Percentiles rank a stretch among this genome's conserved stretches.
phyloP scores from a whole-genome alignment of 2,888 invertebrate species.

The Papilio elwesi region DNA sequence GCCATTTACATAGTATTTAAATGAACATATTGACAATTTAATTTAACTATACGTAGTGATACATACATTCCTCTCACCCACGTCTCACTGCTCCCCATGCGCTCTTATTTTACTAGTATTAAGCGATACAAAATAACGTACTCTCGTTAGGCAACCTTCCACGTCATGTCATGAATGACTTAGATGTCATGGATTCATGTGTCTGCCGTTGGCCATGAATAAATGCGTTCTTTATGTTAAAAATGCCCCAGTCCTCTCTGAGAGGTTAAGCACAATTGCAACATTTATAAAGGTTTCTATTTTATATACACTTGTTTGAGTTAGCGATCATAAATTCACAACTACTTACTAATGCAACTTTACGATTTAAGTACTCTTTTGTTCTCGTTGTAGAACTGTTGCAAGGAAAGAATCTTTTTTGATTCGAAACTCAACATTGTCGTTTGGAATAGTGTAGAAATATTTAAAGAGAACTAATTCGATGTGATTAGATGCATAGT shows the following conservation, averaged over 20 bases:
- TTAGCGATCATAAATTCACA: background rate
- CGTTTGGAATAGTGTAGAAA: background rate
- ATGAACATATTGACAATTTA: background rate
- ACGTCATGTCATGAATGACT: too few relatives aligned
- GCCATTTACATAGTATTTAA: background rate
- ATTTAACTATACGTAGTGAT: background rate
- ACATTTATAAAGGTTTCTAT: background rate
- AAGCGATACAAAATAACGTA: too few relatives aligned
- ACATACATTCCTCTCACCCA: too few relatives aligned
- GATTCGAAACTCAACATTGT: background rate
- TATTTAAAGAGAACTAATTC: background rate
- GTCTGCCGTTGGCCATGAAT: too few relatives aligned
- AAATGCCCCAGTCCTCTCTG: too few relatives aligned
- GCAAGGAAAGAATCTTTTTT: background rate
- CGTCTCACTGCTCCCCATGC: too few relatives aligned
- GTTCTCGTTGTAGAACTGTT: background rate
- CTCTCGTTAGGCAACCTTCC: too few relatives aligned
- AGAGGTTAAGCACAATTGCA: background rate
- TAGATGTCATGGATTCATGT: too few relatives aligned
- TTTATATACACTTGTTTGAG: background rate
- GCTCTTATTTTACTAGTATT: too few relatives aligned
- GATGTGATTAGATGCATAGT: slow-evolving; percentile 10
- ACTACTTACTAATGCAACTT: background rate
- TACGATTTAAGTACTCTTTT: background rate
- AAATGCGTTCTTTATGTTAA: too few relatives aligned